These are phyloP conservation scores for Clarias fuscus DNA, from an alignment of 2,797 vertebrate species.

Conservation along the genomic window DNA sequence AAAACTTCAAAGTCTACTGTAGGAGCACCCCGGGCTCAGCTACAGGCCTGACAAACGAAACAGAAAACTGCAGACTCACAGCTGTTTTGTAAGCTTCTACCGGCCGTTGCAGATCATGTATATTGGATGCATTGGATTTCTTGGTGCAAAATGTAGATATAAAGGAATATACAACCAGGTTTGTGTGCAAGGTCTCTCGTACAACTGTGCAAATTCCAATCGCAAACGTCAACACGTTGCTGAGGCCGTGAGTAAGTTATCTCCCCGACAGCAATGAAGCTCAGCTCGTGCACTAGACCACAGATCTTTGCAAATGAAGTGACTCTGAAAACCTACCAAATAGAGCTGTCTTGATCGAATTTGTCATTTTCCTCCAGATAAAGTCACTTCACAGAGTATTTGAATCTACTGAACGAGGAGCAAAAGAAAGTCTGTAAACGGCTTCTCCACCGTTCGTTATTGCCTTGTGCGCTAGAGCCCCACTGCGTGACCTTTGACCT, in stretches of 20 bases:
- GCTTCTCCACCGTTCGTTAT: neutral
- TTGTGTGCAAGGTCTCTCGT: no score
- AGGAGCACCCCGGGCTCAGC: neutral
- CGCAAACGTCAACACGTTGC: no score
- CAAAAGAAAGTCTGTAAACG: neutral
- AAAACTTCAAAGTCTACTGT: neutral
- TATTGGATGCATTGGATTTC: neutral
- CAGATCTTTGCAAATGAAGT: neutral
- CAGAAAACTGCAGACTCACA: neutral
- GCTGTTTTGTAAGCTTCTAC: neutral
- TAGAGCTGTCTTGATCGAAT: neutral
- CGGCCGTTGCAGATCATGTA: neutral
- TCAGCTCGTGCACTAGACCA: no score
- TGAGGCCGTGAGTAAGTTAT: neutral
- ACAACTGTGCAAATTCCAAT: neutral
- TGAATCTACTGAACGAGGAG: neutral
- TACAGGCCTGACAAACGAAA: neutral
- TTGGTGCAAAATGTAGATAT: neutral
- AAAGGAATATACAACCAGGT: neutral
- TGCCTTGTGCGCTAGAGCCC: neutral
- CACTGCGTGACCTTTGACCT: conserved; percentile 1
- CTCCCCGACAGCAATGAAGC: neutral
- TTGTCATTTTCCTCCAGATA: neutral
- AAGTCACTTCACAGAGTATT: neutral
- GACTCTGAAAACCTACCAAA: neutral